Conservation (phyloP, 1,140 invertebrate species). For the Temnothorax longispinosus region DNA sequence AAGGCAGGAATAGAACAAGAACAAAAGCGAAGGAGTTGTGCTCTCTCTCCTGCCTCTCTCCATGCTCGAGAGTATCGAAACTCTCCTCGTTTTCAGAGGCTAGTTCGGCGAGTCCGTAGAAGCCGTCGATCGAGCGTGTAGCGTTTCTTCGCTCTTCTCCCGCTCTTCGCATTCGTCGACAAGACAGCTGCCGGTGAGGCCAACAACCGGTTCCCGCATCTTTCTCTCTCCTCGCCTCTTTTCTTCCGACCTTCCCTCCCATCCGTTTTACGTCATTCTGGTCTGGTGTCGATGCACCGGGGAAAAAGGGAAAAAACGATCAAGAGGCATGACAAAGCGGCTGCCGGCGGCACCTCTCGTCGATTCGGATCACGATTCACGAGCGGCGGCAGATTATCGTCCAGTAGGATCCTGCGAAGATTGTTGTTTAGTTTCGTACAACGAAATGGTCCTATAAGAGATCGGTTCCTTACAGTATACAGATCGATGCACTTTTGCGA, state of each 20-base stretch:
- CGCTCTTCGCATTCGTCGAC: conserved; percentile 25
- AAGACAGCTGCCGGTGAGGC: conserved; percentile 65
- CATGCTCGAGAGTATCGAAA: conserved; percentile 41
- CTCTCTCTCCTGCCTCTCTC: neutral
- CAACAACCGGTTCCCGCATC: conserved; percentile 65
- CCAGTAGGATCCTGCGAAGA: conserved; percentile 4
- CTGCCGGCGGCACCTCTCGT: conserved; percentile 51
- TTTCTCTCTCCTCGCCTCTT: neutral
- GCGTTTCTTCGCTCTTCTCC: conserved; percentile 48
- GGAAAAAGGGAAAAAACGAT: conserved; percentile 19
- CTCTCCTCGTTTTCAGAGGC: conserved; percentile 56
- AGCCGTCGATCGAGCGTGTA: conserved; percentile 58
- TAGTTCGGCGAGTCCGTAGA: conserved; percentile 31
- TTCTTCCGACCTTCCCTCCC: neutral
- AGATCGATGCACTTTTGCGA: neutral
- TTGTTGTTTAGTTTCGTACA: conserved; percentile 33
- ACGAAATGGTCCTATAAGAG: conserved; percentile 14
- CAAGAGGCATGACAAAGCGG: conserved; percentile 40
- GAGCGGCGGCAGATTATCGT: conserved; percentile 35
- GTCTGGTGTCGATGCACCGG: conserved; percentile 50
- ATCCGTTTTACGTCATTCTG: conserved; percentile 36
- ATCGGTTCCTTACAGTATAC: neutral
- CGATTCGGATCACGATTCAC: conserved; percentile 62
- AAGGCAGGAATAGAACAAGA: neutral
- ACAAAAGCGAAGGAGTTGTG: conserved; percentile 28